Evolutionary conservation across 2,888 invertebrate species (phyloP), one percentile per base, ranked within the genome.

Genomic region (Trachelus stipa): DNA sequence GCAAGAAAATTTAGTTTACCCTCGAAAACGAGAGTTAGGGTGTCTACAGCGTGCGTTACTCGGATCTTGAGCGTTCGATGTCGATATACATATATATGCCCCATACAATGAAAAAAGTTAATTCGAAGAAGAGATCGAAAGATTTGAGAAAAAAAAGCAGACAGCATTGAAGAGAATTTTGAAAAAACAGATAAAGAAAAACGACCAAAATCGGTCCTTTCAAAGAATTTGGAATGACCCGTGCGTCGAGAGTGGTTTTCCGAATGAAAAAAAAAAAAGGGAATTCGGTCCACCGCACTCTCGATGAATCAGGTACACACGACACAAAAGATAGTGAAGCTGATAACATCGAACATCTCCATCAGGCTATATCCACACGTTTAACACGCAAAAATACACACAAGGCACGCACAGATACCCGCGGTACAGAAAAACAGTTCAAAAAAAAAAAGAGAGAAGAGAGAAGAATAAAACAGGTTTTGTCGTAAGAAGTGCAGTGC

Each of bases 321-420:
- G 69, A 33, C 73, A 71, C 77, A 77, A 81, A 77, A 75, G 73
- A 80, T 69, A 79, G 77, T 12, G 15, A 71, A 74, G 73, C 74
- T 79, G 80, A 83, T 40, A 87, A 88, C 87, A 86, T 86, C 83
- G 83, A 87, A 85, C 86, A 84, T 82, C 80, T 83, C 81, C 78
- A 80, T 76, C 83, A 83, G 76, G 82, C 82, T 82, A 81, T 79
- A 84, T 84, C 81, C 84, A 85, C 83, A 83, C 85, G 81, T 82
- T 82, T 86, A 81, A 84, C 83, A 85, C 85, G 85, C 83, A 83
- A 82, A 82, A 71, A 40, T 40, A 33, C 71, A 33, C 33, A 71
- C 71, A 33, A 33, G 71, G 71, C 33, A 33, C 33, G 31, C 33
- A 71, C 31, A 30, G 71, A 79, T 82, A 83, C 68, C 74, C 71